A percentile compares a stretch with the other conserved stretches of the same genome.
Evolutionary conservation across 2,888 invertebrate species (phyloP).

Genomic region (Hetaerina titia): DNA sequence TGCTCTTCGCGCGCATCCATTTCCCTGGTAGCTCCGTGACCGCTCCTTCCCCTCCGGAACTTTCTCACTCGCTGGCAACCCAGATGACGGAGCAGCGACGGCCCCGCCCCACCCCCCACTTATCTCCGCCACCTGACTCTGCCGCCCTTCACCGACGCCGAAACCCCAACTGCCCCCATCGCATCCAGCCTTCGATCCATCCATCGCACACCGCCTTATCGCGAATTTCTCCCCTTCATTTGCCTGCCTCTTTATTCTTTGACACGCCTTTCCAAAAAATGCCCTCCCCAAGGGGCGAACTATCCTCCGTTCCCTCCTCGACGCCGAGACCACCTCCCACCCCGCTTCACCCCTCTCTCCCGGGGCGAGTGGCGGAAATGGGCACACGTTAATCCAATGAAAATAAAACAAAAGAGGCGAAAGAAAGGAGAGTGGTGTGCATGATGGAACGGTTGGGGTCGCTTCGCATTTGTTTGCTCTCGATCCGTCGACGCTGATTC

Average conservation of each 20-base stretch:
- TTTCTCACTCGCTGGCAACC: neutral
- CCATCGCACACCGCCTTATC: neutral
- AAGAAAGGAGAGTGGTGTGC: neutral
- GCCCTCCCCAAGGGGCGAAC: neutral
- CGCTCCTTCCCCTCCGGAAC: neutral
- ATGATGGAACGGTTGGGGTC: neutral
- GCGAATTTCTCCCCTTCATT: neutral
- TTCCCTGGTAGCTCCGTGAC: neutral
- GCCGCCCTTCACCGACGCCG: neutral
- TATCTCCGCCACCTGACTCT: neutral
- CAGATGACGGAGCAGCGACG: neutral
- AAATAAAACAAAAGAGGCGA: neutral
- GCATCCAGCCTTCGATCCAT: neutral
- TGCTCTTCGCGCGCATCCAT: neutral
- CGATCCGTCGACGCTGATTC: slow-evolving; percentile 17
- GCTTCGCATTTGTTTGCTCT: neutral
- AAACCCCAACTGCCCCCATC: neutral
- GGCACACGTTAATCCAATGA: neutral
- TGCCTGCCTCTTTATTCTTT: neutral
- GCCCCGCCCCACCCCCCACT: neutral
- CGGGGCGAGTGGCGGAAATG: neutral
- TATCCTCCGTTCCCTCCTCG: neutral
- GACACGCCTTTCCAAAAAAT: neutral
- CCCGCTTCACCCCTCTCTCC: neutral
- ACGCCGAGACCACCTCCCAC: neutral